A percentile compares a stretch with the other conserved stretches of the same genome.
These are phyloP conservation scores for rabbit (Oryctolagus cuniculus) DNA, from an alignment of 2,113 vertebrate species.

Conservation along the genomic window DNA sequence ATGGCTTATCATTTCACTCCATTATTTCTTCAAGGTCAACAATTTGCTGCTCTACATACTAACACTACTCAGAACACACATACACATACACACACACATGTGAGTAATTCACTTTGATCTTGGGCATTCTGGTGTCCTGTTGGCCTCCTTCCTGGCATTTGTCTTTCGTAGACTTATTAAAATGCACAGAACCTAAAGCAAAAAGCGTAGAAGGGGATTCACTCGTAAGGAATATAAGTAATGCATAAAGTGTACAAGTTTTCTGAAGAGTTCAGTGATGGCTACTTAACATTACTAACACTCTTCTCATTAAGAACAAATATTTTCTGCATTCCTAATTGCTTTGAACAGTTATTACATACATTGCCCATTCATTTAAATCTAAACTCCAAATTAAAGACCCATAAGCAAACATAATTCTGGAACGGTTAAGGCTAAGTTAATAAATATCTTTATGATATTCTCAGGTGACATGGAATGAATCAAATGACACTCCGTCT, in stretches of 20 bases:
- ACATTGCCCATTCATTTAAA: not conserved
- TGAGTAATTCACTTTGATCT: not conserved
- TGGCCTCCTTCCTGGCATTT: not conserved
- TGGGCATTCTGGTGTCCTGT: not conserved
- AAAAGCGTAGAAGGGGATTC: not conserved
- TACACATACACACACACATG: no score
- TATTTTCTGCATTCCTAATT: not conserved
- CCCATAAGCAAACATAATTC: not conserved
- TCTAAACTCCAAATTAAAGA: not conserved
- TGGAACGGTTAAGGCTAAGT: not conserved
- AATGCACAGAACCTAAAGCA: not conserved
- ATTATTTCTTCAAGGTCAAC: not conserved
- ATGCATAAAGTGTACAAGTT: not conserved
- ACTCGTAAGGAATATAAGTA: not conserved
- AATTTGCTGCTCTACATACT: not conserved
- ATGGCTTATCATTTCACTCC: not conserved
- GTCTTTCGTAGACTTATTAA: not conserved
- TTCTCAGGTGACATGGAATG: not conserved
- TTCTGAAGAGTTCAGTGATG: not conserved
- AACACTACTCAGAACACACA: not conserved
- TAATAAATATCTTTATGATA: not conserved
- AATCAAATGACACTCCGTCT: not conserved
- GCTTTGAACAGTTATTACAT: not conserved
- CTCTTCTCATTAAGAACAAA: not conserved
- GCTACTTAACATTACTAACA: not conserved